Percentiles rank a stretch among this genome's conserved stretches.
Evolutionary conservation across 2,888 invertebrate genomes (phyloP).

Genomic region (Heteromurus nitidus): DNA sequence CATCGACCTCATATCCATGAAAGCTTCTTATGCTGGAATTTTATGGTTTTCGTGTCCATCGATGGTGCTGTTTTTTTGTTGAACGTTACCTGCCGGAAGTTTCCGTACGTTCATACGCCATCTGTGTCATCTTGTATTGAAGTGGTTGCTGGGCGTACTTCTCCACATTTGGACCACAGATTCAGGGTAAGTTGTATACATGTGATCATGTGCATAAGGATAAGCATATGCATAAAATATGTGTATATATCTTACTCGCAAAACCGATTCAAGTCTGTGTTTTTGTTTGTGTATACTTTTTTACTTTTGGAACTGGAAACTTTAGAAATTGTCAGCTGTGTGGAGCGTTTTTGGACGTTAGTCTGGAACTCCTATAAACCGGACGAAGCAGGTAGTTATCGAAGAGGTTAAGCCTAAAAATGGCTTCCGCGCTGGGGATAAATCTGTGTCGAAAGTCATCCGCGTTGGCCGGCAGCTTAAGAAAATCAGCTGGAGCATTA

Average conservation of each 20-base stretch:
- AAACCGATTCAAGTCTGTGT: too few relatives aligned
- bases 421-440: slow-evolving; percentile 64
- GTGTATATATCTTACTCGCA: too few relatives aligned
- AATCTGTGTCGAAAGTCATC: slow-evolving; percentile 57
- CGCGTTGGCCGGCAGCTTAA: slow-evolving; percentile 21
- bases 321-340: neutral
- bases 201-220: too few relatives aligned
- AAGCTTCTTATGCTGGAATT: neutral
- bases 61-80: too few relatives aligned
- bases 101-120: neutral
- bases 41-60: neutral
- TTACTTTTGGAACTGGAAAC: neutral
- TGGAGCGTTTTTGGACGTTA: neutral
- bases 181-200: too few relatives aligned
- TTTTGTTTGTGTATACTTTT: neutral
- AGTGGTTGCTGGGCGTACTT: too few relatives aligned
- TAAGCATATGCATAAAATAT: too few relatives aligned
- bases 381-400: too few relatives aligned
- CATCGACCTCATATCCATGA: neutral
- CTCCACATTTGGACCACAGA: too few relatives aligned
- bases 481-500: slow-evolving; percentile 58
- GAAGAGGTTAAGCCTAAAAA: slow-evolving; percentile 25
- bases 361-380: neutral
- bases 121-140: neutral
- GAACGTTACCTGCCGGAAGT: too few relatives aligned